Evolutionary conservation across 2,888 invertebrate species (phyloP), one percentile per base, ranked within the genome.

Genomic region (Hyles lineata): DNA sequence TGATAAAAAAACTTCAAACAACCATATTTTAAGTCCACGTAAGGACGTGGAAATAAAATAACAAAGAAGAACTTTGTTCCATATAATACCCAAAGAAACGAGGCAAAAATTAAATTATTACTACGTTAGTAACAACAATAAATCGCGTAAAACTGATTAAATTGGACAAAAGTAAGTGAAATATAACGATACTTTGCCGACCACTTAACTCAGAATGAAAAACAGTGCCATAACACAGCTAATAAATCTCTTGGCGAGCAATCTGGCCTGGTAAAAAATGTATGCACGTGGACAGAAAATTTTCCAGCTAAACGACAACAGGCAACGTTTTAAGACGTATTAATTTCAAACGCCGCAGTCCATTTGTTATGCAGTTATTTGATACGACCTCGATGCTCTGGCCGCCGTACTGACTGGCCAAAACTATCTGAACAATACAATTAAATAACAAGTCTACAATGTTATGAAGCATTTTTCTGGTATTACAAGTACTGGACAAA

Each of bases 281-380:
- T 19, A 70, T 60, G 35, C 35, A 70, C 35, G 60, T 71, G 50
- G 25, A 62, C 62, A 29, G 25, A 67, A 55, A 50, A 67, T 67
- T 67, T 67, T 67, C 43, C 67, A 70, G 70, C 69, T 70, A 81
- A 85, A 83, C 85, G 85, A 87, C 85, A 83, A 87, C 83, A 81
- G 83, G 82, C 80, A 84, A 84, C 86, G 85, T 86, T 87, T 87
- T 86, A 83, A 86, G 85, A 86, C 83, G 84, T 90, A 91, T 90
- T 90, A 90, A 90, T 90, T 89, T 89, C 84, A 89, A 92, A 92
- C 90, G 86, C 93, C 93, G 94, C 93, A 93, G 91, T 93, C 86
- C 82, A 87, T 89, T 91, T 89, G 87, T 88, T 91, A 93, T 94
- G 94, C 94, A 93, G 93, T 88, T 91, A 92, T 91, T 90, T 90